These are phyloP conservation scores for Malurus leucopterus DNA, from an alignment of 2,797 vertebrate genomes.

Conservation along the genomic window DNA sequence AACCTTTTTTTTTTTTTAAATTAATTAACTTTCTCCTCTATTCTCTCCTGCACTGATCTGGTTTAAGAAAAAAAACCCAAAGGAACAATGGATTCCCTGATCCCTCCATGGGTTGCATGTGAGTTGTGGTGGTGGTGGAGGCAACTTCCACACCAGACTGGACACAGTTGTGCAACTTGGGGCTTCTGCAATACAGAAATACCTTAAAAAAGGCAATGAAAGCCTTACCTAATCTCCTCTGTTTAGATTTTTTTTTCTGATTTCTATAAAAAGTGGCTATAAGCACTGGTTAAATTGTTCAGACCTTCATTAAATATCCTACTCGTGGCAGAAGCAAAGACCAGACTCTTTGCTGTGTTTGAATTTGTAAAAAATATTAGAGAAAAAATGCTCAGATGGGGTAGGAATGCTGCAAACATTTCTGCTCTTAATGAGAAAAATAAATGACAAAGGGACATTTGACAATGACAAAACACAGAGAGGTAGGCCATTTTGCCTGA, in stretches of 20 bases:
- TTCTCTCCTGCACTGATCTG: neutral
- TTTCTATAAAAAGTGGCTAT: neutral
- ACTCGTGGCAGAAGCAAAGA: neutral
- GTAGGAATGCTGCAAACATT: neutral
- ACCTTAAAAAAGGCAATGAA: neutral
- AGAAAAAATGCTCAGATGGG: neutral
- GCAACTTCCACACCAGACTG: neutral
- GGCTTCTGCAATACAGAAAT: neutral
- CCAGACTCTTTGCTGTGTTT: neutral
- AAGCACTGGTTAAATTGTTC: neutral
- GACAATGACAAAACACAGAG: neutral
- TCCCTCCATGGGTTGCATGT: neutral
- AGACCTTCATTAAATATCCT: neutral
- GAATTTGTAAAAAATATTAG: neutral
- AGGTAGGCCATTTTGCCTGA: neutral
- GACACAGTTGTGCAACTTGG: neutral
- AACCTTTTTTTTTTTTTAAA: constrained; percentile 7
- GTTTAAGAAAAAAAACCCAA: neutral
- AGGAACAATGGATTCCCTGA: neutral
- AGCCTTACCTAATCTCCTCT: neutral
- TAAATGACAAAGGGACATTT: neutral
- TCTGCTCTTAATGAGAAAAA: neutral
- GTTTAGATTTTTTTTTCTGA: neutral
- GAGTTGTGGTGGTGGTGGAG: neutral
- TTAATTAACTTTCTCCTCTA: neutral